These are phyloP conservation scores for Cavia aperea DNA, from an alignment of 2,113 vertebrate species.

Conservation along the genomic window DNA sequence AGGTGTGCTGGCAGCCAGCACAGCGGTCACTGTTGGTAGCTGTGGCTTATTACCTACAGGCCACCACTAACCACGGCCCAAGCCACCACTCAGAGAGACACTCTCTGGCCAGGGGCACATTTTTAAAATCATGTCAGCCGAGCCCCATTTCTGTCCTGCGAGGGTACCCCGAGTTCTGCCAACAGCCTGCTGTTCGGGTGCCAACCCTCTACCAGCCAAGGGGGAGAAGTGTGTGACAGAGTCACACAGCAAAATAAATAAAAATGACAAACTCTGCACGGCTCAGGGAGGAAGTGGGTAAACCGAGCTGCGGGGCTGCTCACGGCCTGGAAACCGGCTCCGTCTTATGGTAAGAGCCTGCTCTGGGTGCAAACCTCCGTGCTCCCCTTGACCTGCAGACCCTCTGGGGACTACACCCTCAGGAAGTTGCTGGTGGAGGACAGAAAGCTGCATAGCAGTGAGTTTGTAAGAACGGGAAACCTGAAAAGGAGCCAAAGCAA, in stretches of 20 bases:
- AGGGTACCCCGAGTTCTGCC: neutral
- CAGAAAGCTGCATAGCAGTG: neutral
- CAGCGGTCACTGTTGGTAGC: neutral
- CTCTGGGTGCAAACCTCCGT: neutral
- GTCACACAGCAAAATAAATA: neutral
- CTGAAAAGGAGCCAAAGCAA: neutral
- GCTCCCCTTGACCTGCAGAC: neutral
- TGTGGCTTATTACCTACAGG: neutral
- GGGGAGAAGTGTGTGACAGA: neutral
- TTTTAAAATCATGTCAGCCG: neutral
- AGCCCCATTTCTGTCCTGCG: neutral
- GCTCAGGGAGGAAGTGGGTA: neutral
- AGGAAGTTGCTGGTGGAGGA: conserved; percentile 13
- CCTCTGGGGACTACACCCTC: conserved; percentile 10
- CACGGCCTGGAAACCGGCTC: fast-evolving
- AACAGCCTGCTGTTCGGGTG: neutral
- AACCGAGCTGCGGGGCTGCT: fast-evolving
- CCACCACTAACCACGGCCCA: neutral
- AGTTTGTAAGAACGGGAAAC: neutral
- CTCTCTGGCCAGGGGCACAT: neutral
- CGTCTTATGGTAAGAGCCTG: neutral
- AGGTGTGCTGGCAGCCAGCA: neutral
- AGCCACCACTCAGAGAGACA: neutral
- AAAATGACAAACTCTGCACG: neutral
- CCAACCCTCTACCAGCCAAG: neutral